Conservation (phyloP, 2,113 vertebrate species). For the Sinocyclocheilus rhinocerous region DNA sequence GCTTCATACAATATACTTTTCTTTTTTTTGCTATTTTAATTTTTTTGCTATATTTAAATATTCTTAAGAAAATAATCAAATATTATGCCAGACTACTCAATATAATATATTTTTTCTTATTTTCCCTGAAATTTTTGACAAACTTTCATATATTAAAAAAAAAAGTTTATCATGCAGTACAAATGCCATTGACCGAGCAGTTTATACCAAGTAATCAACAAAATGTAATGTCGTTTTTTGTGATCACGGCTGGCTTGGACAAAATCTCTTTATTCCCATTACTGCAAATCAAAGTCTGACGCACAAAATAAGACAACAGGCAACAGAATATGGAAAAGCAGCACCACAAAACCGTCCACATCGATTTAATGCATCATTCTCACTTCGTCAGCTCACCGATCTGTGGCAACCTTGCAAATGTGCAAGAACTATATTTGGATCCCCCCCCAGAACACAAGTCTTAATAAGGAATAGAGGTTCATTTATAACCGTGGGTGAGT, state of each 20-base stretch:
- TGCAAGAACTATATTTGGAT: slow-evolving; percentile 43
- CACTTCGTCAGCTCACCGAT: slow-evolving; percentile 19
- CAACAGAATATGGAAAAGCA: neutral
- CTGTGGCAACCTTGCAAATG: slow-evolving; percentile 36
- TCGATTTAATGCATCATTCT: neutral
- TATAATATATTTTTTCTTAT: no score
- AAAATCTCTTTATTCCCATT: neutral
- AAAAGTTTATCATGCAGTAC: no score
- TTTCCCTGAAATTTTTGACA: no score
- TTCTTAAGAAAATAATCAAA: no score
- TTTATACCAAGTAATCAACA: neutral
- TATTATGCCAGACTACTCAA: no score
- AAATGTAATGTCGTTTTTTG: neutral
- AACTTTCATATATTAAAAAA: no score
- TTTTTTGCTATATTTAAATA: no score
- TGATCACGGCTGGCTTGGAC: neutral
- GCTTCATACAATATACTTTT: no score
- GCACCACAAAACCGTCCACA: neutral
- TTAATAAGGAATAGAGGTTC: slow-evolving; percentile 52
- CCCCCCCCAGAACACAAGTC: slow-evolving; percentile 35
- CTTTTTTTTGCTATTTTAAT: no score
- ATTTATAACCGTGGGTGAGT: slow-evolving; percentile 43
- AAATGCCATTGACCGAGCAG: no score
- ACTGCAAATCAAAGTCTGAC: neutral
- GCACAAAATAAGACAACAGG: neutral